phyloP scores from a whole-genome alignment of 2,797 vertebrate species.

The Parotocinclus haroldoi region DNA sequence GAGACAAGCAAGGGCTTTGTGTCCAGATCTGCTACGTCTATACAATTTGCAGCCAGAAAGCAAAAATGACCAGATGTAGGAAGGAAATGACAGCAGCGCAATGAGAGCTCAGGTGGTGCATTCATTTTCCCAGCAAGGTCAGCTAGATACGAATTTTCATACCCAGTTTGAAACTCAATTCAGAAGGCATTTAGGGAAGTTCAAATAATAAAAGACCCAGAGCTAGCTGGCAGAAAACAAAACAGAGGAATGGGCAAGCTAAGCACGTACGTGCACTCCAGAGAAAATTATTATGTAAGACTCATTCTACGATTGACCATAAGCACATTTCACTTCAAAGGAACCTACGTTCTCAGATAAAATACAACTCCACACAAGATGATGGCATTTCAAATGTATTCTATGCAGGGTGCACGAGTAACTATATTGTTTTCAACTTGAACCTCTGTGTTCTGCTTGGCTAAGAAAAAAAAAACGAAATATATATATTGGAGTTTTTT shows the following conservation, averaged over 20 bases:
- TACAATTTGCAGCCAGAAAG: constrained; percentile 38
- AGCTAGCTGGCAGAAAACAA: constrained; percentile 29
- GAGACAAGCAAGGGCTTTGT: constrained; percentile 43
- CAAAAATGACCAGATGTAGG: constrained; percentile 19
- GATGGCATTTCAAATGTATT: constrained; percentile 25
- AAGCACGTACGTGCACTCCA: constrained; percentile 1
- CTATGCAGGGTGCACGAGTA: constrained; percentile 21
- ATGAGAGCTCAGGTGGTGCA: constrained; percentile 22
- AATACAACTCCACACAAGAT: constrained; percentile 16
- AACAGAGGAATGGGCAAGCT: constrained; percentile 32
- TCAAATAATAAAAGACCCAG: constrained; percentile 28
- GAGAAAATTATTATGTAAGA: constrained; percentile 21
- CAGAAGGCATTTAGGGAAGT: constrained; percentile 13
- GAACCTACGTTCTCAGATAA: constrained; percentile 12
- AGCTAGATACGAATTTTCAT: constrained; percentile 24
- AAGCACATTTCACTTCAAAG: constrained; percentile 30
- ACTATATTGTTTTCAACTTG: constrained; percentile 15
- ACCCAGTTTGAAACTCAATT: constrained; percentile 12
- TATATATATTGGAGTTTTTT: too few relatives aligned
- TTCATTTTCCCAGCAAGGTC: constrained; percentile 35
- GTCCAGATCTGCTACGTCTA: constrained; percentile 24
- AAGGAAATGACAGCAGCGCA: constrained; percentile 36
- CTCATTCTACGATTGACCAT: constrained; percentile 19
- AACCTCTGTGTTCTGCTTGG: background rate
- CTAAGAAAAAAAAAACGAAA: background rate